Percentiles rank a stretch among this genome's conserved stretches.
Evolutionary conservation across 1,140 invertebrate genomes (phyloP).

Genomic region (Bacillus rossius): DNA sequence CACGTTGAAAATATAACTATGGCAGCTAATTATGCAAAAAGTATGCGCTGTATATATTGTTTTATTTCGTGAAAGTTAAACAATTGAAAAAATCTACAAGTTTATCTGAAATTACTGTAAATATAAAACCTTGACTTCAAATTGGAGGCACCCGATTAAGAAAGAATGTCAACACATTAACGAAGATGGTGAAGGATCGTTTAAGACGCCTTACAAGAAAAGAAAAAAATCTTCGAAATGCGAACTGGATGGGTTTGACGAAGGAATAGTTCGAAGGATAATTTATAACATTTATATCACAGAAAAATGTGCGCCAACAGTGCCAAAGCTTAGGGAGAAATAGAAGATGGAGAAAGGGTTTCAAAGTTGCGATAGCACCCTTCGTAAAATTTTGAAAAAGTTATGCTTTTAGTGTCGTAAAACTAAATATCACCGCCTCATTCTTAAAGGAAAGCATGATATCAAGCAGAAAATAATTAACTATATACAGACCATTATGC

Average conservation of each 20-base stretch:
- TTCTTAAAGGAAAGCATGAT: too few relatives aligned
- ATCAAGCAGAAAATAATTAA: too few relatives aligned
- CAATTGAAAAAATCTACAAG: too few relatives aligned
- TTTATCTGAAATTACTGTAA: too few relatives aligned
- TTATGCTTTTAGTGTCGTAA: background rate
- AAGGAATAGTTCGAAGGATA: background rate
- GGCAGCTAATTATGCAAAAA: too few relatives aligned
- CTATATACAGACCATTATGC: too few relatives aligned
- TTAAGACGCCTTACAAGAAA: background rate
- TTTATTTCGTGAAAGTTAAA: too few relatives aligned
- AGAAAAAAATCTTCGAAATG: background rate
- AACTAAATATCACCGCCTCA: too few relatives aligned
- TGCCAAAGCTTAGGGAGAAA: background rate
- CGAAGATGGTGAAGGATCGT: background rate
- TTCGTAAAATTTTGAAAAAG: background rate
- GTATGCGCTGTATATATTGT: too few relatives aligned
- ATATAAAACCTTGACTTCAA: too few relatives aligned
- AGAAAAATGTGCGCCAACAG: background rate
- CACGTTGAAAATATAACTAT: too few relatives aligned
- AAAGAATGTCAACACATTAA: background rate
- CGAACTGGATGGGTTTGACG: background rate
- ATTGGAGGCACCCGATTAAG: too few relatives aligned
- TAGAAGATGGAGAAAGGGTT: background rate
- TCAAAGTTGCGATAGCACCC: background rate
- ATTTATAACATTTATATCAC: conserved; percentile 1